These are phyloP conservation scores for Centropus bengalensis DNA, from an alignment of 2,113 vertebrate species.

Conservation along the genomic window DNA sequence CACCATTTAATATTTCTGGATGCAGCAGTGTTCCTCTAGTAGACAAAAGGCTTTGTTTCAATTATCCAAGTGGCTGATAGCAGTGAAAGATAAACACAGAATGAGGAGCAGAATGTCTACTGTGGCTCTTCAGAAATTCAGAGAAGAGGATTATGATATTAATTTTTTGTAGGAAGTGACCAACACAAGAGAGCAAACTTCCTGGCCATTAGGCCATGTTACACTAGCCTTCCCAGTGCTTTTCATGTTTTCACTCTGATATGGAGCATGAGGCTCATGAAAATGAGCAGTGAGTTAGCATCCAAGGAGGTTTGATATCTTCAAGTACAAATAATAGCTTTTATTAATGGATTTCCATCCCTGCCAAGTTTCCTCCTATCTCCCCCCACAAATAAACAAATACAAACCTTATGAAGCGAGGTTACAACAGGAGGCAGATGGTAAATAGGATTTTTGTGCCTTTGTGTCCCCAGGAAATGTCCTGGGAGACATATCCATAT, in stretches of 20 bases:
- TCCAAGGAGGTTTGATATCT: neutral
- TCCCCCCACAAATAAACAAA: neutral
- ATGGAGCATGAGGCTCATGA: neutral
- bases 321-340: neutral
- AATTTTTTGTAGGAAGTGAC: neutral
- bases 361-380: neutral
- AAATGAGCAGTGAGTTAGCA: neutral
- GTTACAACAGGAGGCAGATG: neutral
- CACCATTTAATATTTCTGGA: neutral
- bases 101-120: neutral
- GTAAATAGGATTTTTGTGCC: constrained; percentile 23
- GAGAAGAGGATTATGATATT: neutral
- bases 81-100: neutral
- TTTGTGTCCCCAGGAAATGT: neutral
- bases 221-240: neutral
- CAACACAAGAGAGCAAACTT: neutral
- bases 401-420: neutral
- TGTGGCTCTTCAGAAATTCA: neutral
- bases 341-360: neutral
- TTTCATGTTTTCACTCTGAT: neutral
- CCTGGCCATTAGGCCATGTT: neutral
- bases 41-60: neutral
- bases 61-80: neutral
- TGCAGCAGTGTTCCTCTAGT: neutral
- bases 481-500: neutral